phyloP scores from a whole-genome alignment of 2,888 invertebrate species.

The Sceliomorpha sp. region DNA sequence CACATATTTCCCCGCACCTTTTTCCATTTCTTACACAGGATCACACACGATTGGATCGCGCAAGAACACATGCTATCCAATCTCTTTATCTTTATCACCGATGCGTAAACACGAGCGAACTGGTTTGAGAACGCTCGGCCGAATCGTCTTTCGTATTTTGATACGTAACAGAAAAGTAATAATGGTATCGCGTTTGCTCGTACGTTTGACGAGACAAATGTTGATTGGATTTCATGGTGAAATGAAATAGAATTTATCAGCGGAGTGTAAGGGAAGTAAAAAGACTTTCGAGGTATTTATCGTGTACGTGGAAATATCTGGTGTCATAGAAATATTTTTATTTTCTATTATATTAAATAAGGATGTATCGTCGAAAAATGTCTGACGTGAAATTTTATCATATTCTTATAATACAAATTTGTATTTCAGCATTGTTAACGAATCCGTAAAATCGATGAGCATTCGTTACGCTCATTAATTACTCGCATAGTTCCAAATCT shows the following conservation, averaged over 20 bases:
- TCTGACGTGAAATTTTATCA: too few relatives aligned
- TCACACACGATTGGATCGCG: conserved; percentile 33
- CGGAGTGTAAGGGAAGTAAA: not conserved
- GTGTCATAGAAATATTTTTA: too few relatives aligned
- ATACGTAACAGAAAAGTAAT: conserved; percentile 22
- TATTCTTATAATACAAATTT: too few relatives aligned
- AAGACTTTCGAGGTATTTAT: too few relatives aligned
- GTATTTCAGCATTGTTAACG: too few relatives aligned
- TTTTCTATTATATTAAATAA: too few relatives aligned
- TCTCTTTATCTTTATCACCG: conserved; percentile 47
- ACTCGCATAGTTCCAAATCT: too few relatives aligned
- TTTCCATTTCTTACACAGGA: conserved; percentile 39
- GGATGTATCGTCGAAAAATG: too few relatives aligned
- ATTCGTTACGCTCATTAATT: too few relatives aligned
- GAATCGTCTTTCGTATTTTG: conserved; percentile 22
- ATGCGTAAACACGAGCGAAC: conserved; percentile 33
- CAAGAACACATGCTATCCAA: conserved; percentile 47
- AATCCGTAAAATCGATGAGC: too few relatives aligned
- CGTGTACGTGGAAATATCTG: too few relatives aligned
- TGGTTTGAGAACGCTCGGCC: conserved; percentile 3
- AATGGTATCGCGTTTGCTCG: conserved; percentile 19
- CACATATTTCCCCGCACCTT: conserved; percentile 48
- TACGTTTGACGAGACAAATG: too few relatives aligned
- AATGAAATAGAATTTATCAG: not conserved
- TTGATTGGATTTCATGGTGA: not conserved